These are phyloP conservation scores for Paracanthobrama guichenoti DNA, from an alignment of 2,113 vertebrate species.

Conservation along the genomic window DNA sequence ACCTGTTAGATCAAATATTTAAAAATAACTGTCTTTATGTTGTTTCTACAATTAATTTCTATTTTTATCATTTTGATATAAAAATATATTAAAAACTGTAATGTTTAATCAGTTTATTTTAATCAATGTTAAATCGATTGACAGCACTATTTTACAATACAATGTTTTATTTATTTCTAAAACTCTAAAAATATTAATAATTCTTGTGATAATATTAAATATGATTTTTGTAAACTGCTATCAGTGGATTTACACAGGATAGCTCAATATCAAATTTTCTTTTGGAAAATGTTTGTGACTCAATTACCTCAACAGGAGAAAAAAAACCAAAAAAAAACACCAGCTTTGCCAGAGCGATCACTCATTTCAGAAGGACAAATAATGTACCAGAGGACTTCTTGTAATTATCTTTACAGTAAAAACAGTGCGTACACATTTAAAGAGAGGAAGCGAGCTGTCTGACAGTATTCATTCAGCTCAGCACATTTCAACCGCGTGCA, in stretches of 20 bases:
- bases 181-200: neutral
- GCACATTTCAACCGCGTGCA: slow-evolving; percentile 71
- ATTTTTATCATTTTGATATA: too few relatives aligned
- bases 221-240: neutral
- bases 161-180: neutral
- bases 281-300: slow-evolving; percentile 47
- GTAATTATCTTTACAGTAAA: slow-evolving; percentile 70
- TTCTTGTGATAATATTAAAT: neutral
- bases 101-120: too few relatives aligned
- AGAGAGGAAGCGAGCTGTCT: slow-evolving; percentile 65
- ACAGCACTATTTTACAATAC: too few relatives aligned
- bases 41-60: too few relatives aligned
- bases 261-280: slow-evolving; percentile 12
- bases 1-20: too few relatives aligned
- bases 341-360: slow-evolving; percentile 52
- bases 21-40: too few relatives aligned
- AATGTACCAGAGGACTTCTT: slow-evolving; percentile 56
- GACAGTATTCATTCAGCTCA: slow-evolving; percentile 64
- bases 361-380: slow-evolving; percentile 61
- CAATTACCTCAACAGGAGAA: slow-evolving; percentile 53
- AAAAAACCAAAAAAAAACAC: neutral
- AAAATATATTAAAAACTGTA: too few relatives aligned
- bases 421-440: slow-evolving; percentile 62
- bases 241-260: neutral
- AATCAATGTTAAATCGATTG: too few relatives aligned